Evolutionary conservation across 2,113 vertebrate species (phyloP), one percentile per base, ranked within the genome.

Genomic region (Peromyscus maniculatus): DNA sequence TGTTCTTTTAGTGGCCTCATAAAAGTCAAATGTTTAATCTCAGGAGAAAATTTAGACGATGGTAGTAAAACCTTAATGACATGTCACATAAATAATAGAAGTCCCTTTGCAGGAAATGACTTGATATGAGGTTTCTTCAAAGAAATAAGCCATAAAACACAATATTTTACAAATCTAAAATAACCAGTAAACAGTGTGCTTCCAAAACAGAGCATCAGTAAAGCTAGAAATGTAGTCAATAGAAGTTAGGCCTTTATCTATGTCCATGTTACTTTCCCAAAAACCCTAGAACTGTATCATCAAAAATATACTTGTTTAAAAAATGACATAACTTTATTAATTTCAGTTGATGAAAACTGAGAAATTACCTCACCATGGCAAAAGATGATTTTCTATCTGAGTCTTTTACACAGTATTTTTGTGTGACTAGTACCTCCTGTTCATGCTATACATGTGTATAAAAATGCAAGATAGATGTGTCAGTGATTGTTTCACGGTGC

Each of bases 11-110:
- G 93, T 93, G 84, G 46, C 89, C 57, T 97, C 86, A 72, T 95
- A 66, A 98, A 98, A 98, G 96, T 96, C 87, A 96, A 98, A 97
- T 93, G 33, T 94, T 97, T 67, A 80, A 95, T 98, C 91, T 92
- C 92, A 28, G 89, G 88, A 94, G 88, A 59, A 87, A 97, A 97
- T 97, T 96, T 98, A 97, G 95, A 94, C 96, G 97, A 84, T 74
- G 82, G 59, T 97, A 97, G 91, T 95, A 97, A 97, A 98, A 96
- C 87, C 93, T 97, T 96, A 98, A 97, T 97, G 95, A 98, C 96
- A 94, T 94, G 33, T 80, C 93, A 67, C 96, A 95, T 97, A 98
- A 98, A 97, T 98, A 98, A 92, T 93, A 98, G 83, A 94, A 98
- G 77, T 64, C 97, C 95, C 46, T 77, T 96, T 98, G 77, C 89